A percentile compares a stretch with the other conserved stretches of the same genome.
These are phyloP conservation scores for Chaetorhynchus papuensis DNA, from an alignment of 2,113 vertebrate species.

Conservation along the genomic window DNA sequence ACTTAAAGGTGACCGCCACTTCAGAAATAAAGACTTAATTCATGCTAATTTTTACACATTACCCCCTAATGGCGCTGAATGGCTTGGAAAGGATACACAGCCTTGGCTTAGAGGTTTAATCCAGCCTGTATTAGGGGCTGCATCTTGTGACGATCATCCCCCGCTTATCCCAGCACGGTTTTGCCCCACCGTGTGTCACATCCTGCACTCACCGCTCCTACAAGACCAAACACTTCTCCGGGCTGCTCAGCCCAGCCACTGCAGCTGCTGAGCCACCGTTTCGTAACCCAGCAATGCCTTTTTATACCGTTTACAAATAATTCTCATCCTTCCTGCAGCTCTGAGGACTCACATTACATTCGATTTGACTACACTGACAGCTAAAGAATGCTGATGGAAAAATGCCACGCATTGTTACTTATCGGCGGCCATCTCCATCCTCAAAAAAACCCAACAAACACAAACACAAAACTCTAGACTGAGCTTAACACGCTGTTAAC, in stretches of 20 bases:
- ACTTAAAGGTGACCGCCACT: neutral
- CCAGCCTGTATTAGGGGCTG: neutral
- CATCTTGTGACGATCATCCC: neutral
- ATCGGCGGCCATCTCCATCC: neutral
- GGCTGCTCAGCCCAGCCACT: neutral
- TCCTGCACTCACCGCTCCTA: accelerated
- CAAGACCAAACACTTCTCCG: accelerated
- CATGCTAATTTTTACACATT: neutral
- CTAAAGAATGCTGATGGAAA: neutral
- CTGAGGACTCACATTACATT: accelerated
- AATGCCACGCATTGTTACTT: neutral
- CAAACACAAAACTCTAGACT: neutral
- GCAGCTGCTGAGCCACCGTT: neutral
- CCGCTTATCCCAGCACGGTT: neutral
- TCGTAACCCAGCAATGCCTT: neutral
- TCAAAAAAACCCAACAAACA: neutral
- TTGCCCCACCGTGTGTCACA: neutral
- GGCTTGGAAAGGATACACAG: neutral
- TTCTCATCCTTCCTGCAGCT: neutral
- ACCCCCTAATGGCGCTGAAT: neutral
- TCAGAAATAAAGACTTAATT: neutral
- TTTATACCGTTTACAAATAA: neutral
- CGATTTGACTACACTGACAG: neutral
- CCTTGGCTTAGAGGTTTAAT: neutral
- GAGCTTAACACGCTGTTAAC: neutral